Base-by-base conservation (phyloP, 2,797 vertebrate genomes). In the Acipenser oxyrinchus region DNA sequence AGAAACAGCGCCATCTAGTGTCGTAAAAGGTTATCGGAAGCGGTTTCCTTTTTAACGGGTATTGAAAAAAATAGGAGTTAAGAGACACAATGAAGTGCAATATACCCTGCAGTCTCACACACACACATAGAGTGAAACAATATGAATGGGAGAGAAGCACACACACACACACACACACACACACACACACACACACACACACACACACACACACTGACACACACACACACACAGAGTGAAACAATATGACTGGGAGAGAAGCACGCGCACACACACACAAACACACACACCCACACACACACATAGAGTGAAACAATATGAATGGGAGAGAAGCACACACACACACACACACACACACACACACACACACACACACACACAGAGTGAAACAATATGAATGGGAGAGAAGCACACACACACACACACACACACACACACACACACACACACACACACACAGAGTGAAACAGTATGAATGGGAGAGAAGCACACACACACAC, bases 1-100 rank as follows among this genome's bases (percentile, higher is more conserved):
- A 37, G 62, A 59, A 49, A 49, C 10, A 63, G 49, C 51, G 23
- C 50, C 50, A 65, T 50, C 63, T 69, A 50, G 68, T 51, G 65
- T 50, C 63, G 51, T 60, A 63, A 65, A 68, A 65, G 53, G 62
- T 62, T 63, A 65, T 6, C 4, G 6, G 15, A 3, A 13, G n/a
- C 7, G 1, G 6, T 37, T 53, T 11, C 6, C 15, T 52, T 51
- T 49, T 51, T 10, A n/a, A 23, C 60, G 49, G 55, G n/a, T 11
- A 58, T 55, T 50, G 23, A 53, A 57, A 49, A 49, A 64, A 65
- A 60, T 60, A 9, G 61, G 49, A 37, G 18, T 65, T 60, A 65
- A 69, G 60, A 60, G 55, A 69, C 68, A 15, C 63, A n/a, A 51
- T 60, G 13, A 37, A 15, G 48, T 10, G 15, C 49, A 60, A 59